A percentile compares a stretch with the other conserved stretches of the same genome.
Conservation (phyloP, 2,113 vertebrate genomes). For the Neodontobutis hainanensis region DNA sequence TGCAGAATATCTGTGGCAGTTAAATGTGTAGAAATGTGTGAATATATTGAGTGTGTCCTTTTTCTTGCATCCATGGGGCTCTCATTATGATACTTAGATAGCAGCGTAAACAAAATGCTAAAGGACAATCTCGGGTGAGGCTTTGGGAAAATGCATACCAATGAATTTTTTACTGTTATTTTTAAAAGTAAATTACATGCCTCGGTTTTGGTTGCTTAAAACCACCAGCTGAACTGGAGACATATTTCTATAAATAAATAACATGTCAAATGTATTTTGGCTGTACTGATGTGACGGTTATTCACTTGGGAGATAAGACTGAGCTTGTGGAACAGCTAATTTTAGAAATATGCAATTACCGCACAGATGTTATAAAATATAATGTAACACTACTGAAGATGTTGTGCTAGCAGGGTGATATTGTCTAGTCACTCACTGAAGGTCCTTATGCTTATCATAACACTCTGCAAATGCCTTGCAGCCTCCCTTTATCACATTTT, state of each 20-base stretch:
- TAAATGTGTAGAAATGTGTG: conserved; percentile 52
- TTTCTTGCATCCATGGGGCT: conserved; percentile 48
- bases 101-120: conserved; percentile 47
- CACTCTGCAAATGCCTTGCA: conserved; percentile 54
- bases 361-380: conserved; percentile 67
- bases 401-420: conserved; percentile 52
- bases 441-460: conserved; percentile 65
- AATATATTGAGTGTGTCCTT: conserved; percentile 61
- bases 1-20: conserved; percentile 40
- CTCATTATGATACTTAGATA: conserved; percentile 29
- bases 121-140: conserved; percentile 53
- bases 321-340: conserved; percentile 39
- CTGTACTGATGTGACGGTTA: conserved; percentile 36
- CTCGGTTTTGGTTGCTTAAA: conserved; percentile 38
- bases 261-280: conserved; percentile 51
- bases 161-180: conserved; percentile 17
- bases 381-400: conserved; percentile 53
- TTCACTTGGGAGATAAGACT: conserved; percentile 13
- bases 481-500: conserved; percentile 55
- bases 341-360: conserved; percentile 56
- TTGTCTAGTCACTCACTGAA: conserved; percentile 50
- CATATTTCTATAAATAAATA: conserved; percentile 48
- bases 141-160: conserved; percentile 34
- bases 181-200: conserved; percentile 26
- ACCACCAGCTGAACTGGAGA: conserved; percentile 21